Base-by-base conservation (phyloP, 2,113 vertebrate genomes). In the Corythornis cristatus region DNA sequence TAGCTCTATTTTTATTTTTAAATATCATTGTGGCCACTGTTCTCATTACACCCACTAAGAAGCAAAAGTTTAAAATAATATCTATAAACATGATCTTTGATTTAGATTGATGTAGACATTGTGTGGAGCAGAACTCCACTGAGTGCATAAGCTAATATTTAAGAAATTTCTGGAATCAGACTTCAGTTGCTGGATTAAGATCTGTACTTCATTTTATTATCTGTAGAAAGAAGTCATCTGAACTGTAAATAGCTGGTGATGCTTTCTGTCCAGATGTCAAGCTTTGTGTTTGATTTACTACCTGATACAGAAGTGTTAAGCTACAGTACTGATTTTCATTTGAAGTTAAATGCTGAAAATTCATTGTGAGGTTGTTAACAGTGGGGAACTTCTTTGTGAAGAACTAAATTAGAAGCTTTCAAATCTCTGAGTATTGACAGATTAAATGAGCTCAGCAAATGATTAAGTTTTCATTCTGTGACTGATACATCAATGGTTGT, bases 341-440 rank as follows among this genome's bases (percentile, higher is more conserved):
- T 85, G 50, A 87, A 89, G 48, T 35, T 83, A 83, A 93, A 71
- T 53, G 68, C 61, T 90, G 88, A 46, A 93, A 86, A 86, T 75
- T 75, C 56, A 31, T 77, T 71, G 72, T 86, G 61, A 83, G 89
- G 51, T 92, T 94, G 56, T 91, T 89, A 84, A 60, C 65, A 83
- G 56, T 68, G 60, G 60, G 67, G 57, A 92, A 31, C 72, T 92
- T 3, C 75, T 90, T 66, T 85, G 48, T 64, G 61, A 90, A 74
- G 61, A 77, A 28, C 68, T 83, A 75, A 87, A 92, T 89, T 60
- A 83, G 90, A 93, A 81, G 89, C 83, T 94, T 89, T 82, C 72
- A 51, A 15, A 64, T 84, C 29, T 51, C 81, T 58, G 31, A 43
- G 31, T 31, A 53, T 57, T 74, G 65, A 85, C 84, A 79, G 57